Evolutionary conservation across 2,113 vertebrate genomes (phyloP).

Genomic region (Bambusicola thoracicus): DNA sequence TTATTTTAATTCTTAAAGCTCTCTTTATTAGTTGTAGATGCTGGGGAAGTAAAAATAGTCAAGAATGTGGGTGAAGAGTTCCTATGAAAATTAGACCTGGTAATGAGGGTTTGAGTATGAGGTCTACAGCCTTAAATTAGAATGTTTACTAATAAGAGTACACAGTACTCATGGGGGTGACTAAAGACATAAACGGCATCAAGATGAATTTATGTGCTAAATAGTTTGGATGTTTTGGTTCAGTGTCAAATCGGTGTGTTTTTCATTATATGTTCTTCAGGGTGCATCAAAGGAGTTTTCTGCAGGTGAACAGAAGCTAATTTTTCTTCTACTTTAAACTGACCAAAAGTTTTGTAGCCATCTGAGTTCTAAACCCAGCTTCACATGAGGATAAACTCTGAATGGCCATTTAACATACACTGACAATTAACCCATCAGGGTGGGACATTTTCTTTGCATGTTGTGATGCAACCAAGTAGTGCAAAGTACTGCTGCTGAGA

Average conservation of each 20-base stretch:
- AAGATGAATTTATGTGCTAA: not conserved
- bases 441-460: not conserved
- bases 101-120: not conserved
- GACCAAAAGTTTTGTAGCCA: not conserved
- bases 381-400: not conserved
- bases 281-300: not conserved
- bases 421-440: not conserved
- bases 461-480: fast-evolving
- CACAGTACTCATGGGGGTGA: not conserved
- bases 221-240: not conserved
- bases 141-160: not conserved
- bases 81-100: not conserved
- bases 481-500: not conserved
- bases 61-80: not conserved
- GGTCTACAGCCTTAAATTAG: not conserved
- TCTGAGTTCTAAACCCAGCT: not conserved
- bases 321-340: not conserved
- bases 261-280: not conserved
- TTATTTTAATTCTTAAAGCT: not conserved
- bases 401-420: not conserved
- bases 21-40: not conserved
- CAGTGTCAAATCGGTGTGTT: not conserved
- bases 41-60: not conserved
- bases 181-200: not conserved
- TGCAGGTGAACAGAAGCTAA: not conserved